Evolutionary conservation across 2,113 vertebrate species (phyloP), one percentile per base, ranked within the genome.

Genomic region (Pseudonaja textilis): DNA sequence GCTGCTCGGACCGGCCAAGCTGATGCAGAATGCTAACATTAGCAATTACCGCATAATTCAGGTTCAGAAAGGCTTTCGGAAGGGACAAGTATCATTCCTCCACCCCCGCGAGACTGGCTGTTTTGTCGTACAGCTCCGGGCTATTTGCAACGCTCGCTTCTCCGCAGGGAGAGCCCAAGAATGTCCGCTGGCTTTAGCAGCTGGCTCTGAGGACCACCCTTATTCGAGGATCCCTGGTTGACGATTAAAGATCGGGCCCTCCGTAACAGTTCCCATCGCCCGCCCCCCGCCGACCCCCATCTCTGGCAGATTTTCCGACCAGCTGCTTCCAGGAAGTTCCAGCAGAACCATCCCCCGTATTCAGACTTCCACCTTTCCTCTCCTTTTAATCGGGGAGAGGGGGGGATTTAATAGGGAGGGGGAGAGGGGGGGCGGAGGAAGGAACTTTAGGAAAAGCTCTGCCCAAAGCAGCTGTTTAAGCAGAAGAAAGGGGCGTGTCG

Each of bases 401-500:
- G 29, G 4, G 0, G 25, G 8, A 2, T 50, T 50, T 50, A 50
- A 50, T 50, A 10, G 25, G 23, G 22, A 2, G 14, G 22, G 8
- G 10, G 50, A 9, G 6, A 50, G 9, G 2, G 50, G 20, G 20
- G 45, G 45, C 42, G 39, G 47, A 81, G 85, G 91, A 74, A 81
- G 59, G 18, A 18, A 29, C 47, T 61, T 52, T 23, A 1, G 86
- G 25, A 89, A 22, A 88, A 85, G 81, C 54, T 55, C 22, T 55
- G 56, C 9, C 1, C 0, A 11, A 29, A 7, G 69, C 47, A 23
- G 74, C 92, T 92, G 50, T 88, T 91, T 93, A 96, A 96, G 96
- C 95, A 96, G 93, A 96, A 96, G 93, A 18, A n/a, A 81, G 91
- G 96, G 97, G 97, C 96, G 96, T 95, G 95, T 20, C 85, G 22